A percentile compares a stretch with the other conserved stretches of the same genome.
phyloP scores from a whole-genome alignment of 2,888 invertebrate genomes.

The Rosalia funebris region DNA sequence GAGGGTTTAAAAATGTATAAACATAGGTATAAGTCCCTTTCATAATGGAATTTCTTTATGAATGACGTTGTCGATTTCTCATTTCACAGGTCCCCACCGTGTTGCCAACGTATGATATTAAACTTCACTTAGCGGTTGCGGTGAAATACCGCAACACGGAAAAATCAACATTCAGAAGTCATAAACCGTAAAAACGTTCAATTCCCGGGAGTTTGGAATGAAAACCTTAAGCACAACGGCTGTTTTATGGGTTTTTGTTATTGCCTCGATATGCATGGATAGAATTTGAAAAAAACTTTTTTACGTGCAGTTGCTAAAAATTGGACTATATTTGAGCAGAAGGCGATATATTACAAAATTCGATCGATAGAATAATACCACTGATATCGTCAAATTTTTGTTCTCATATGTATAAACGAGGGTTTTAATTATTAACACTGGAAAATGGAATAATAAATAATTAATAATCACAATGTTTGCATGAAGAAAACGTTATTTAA shows the following conservation, averaged over 20 bases:
- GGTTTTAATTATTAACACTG: too few relatives aligned
- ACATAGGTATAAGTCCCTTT: background rate
- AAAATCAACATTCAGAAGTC: slow-evolving; percentile 32
- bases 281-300: background rate
- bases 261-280: background rate
- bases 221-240: background rate
- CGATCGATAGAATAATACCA: background rate
- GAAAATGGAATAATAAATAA: too few relatives aligned
- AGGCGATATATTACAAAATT: background rate
- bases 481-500: too few relatives aligned
- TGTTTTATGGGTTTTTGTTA: background rate
- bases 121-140: slow-evolving; percentile 28
- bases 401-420: background rate
- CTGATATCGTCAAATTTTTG: background rate
- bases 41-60: background rate
- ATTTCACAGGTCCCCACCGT: background rate
- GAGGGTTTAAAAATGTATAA: background rate
- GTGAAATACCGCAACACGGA: slow-evolving; percentile 22
- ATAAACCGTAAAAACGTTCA: slow-evolving; percentile 27
- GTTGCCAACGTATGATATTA: slow-evolving; percentile 22
- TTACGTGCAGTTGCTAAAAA: background rate
- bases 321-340: background rate
- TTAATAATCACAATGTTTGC: too few relatives aligned
- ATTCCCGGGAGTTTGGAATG: slow-evolving; percentile 15
- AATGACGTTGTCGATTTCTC: background rate